Conservation (phyloP, 2,888 invertebrate species). For the Sphinx pinastri region DNA sequence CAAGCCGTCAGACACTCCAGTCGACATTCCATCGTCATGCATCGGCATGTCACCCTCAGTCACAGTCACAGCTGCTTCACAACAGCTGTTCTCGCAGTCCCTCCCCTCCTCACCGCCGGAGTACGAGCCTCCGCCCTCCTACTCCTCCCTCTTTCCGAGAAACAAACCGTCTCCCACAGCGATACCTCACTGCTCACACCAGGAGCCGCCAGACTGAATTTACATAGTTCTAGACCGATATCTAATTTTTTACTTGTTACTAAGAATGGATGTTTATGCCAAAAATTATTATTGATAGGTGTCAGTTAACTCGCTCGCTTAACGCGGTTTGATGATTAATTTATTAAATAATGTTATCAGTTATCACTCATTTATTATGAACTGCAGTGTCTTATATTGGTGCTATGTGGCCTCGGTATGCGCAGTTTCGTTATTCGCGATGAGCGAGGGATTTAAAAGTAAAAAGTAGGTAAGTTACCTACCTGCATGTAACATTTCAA, state of each 20-base stretch:
- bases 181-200: constrained; percentile 77
- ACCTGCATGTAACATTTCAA: neutral
- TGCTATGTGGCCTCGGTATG: neutral
- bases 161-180: constrained; percentile 76
- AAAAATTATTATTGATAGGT: constrained; percentile 24
- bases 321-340: neutral
- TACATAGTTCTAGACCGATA: neutral
- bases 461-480: neutral
- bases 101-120: constrained; percentile 81
- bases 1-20: constrained; percentile 74
- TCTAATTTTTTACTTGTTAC: constrained; percentile 8
- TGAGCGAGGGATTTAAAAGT: neutral
- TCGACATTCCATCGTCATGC: constrained; percentile 77
- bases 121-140: constrained; percentile 87
- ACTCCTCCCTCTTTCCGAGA: constrained; percentile 86
- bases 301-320: neutral
- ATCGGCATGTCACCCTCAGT: constrained; percentile 76
- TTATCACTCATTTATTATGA: constrained; percentile 12
- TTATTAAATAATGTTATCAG: neutral
- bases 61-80: constrained; percentile 69
- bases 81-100: constrained; percentile 68
- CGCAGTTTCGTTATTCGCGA: neutral
- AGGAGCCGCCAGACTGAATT: constrained; percentile 72
- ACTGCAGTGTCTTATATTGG: neutral
- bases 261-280: constrained; percentile 21